These are phyloP conservation scores for Emydura subglobosa DNA, from an alignment of 2,113 vertebrate species.

Conservation along the genomic window DNA sequence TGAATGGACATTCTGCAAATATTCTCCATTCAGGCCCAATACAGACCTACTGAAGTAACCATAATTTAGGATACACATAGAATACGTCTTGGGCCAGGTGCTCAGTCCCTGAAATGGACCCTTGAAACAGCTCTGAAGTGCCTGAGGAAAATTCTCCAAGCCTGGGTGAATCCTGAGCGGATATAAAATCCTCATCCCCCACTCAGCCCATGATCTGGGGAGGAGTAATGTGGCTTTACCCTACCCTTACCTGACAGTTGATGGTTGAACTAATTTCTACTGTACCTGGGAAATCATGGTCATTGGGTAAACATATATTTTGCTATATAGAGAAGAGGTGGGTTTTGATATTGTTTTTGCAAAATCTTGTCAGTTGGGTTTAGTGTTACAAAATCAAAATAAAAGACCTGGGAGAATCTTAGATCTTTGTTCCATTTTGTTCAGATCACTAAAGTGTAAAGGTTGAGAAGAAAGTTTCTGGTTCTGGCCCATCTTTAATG, in stretches of 20 bases:
- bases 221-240: slow-evolving; percentile 40
- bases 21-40: slow-evolving; percentile 40
- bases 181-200: background rate
- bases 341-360: background rate
- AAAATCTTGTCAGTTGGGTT: background rate
- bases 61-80: slow-evolving; percentile 16
- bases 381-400: background rate
- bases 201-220: slow-evolving; percentile 25
- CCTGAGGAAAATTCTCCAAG: background rate
- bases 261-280: slow-evolving; percentile 43
- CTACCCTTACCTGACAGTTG: background rate
- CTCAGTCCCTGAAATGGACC: slow-evolving; percentile 34
- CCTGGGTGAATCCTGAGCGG: background rate
- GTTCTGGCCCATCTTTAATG: background rate
- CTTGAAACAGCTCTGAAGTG: slow-evolving; percentile 14
- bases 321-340: background rate
- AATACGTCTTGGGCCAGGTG: background rate
- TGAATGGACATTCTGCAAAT: slow-evolving; percentile 1
- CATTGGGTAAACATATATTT: background rate
- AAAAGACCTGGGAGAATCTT: background rate
- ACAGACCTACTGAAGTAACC: background rate
- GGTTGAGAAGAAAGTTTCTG: background rate
- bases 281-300: background rate
- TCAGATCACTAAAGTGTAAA: background rate
- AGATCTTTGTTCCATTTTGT: background rate